Percentiles rank a stretch among this genome's conserved stretches.
Evolutionary conservation across 2,888 invertebrate species (phyloP).

Genomic region (Pseudolycoriella hygida): DNA sequence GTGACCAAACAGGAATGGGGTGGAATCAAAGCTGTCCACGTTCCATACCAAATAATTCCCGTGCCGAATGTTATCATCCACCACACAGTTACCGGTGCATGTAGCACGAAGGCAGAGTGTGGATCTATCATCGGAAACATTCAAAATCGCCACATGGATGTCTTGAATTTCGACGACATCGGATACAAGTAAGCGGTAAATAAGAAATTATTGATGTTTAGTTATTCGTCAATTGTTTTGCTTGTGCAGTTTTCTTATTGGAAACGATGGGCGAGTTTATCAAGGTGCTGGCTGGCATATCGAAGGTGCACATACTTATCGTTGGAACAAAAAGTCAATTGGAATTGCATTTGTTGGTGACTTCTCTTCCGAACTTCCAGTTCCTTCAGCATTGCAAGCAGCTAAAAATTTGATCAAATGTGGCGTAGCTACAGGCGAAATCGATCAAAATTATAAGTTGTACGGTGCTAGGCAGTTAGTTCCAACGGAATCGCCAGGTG

Average conservation of each 20-base stretch:
- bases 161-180: slow-evolving; percentile 33
- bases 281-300: slow-evolving; percentile 39
- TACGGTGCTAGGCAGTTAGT: slow-evolving; percentile 31
- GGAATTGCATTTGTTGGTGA: slow-evolving; percentile 37
- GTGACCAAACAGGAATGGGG: slow-evolving; percentile 41
- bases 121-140: slow-evolving; percentile 29
- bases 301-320: slow-evolving; percentile 34
- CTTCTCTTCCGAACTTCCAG: slow-evolving; percentile 17
- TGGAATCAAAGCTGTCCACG: slow-evolving; percentile 28
- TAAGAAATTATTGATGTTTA: background rate
- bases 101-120: slow-evolving; percentile 30
- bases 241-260: slow-evolving; percentile 35
- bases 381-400: slow-evolving; percentile 21
- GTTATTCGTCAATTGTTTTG: background rate
- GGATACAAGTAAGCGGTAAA: slow-evolving; percentile 34
- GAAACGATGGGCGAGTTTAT: slow-evolving; percentile 44
- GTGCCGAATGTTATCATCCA: slow-evolving; percentile 37
- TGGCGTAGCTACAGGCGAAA: slow-evolving; percentile 26
- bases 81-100: slow-evolving; percentile 35
- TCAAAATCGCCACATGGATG: slow-evolving; percentile 34
- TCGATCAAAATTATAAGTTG: slow-evolving; percentile 27
- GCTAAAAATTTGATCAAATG: slow-evolving; percentile 28
- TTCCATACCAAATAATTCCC: slow-evolving; percentile 40
- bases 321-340: slow-evolving; percentile 31
- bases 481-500: slow-evolving; percentile 31